These are phyloP conservation scores for Pecten maximus DNA, from an alignment of 2,888 invertebrate species.

Conservation along the genomic window DNA sequence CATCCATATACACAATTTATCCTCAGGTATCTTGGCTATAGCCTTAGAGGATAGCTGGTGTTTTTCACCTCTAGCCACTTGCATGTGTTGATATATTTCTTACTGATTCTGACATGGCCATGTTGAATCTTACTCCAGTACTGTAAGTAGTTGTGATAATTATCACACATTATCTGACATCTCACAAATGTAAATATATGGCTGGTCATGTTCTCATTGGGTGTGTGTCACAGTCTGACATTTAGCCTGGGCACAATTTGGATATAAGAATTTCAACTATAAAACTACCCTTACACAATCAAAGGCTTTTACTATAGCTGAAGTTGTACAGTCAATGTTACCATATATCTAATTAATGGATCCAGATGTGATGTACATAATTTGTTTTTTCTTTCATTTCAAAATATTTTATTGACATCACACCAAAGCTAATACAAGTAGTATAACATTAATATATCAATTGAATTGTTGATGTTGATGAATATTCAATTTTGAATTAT, in stretches of 20 bases:
- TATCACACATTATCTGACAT: neutral
- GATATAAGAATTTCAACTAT: too few species aligned
- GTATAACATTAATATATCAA: too few species aligned
- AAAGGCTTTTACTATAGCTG: too few species aligned
- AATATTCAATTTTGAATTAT: too few species aligned
- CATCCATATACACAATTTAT: neutral
- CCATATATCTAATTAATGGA: neutral
- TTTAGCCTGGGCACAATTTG: too few species aligned
- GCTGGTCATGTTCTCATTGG: neutral
- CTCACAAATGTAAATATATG: neutral
- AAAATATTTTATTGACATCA: too few species aligned
- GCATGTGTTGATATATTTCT: neutral
- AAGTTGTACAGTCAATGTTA: too few species aligned
- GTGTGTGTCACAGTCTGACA: too few species aligned
- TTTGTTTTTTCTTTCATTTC: neutral
- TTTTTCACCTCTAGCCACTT: neutral
- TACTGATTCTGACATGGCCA: neutral
- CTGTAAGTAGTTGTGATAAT: constrained; percentile 4
- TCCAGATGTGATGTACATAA: neutral
- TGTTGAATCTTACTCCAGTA: neutral
- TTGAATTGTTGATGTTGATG: too few species aligned
- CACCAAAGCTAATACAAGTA: too few species aligned
- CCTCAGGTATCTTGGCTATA: neutral
- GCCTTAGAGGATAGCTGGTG: neutral
- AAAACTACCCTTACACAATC: too few species aligned